These are phyloP conservation scores for Eclectus roratus DNA, from an alignment of 2,113 vertebrate species.

Conservation along the genomic window DNA sequence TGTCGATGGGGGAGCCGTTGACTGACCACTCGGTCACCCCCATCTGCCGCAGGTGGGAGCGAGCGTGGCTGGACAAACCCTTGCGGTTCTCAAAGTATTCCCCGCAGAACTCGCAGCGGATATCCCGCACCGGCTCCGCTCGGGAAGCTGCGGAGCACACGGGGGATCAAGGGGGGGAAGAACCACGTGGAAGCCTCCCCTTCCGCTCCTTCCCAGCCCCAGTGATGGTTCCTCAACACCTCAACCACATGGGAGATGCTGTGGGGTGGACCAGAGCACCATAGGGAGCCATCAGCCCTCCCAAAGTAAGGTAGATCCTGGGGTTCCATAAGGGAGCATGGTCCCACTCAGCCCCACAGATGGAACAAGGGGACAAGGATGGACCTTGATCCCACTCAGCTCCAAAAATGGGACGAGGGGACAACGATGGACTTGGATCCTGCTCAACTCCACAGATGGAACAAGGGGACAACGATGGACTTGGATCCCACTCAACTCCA, in stretches of 20 bases:
- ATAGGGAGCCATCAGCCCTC: no score
- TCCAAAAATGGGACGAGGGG: fast-evolving
- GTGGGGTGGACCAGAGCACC: neutral
- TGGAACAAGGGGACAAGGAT: no score
- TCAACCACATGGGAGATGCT: fast-evolving
- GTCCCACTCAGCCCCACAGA: neutral
- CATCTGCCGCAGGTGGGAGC: slow-evolving; percentile 94
- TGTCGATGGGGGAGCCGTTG: slow-evolving; percentile 95
- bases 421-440: neutral
- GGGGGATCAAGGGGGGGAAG: neutral
- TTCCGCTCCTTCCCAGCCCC: fast-evolving
- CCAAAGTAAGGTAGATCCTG: neutral
- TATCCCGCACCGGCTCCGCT: slow-evolving; percentile 78
- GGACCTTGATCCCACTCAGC: no score
- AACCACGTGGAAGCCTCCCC: fast-evolving
- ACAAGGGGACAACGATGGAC: neutral
- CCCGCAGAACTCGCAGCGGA: slow-evolving; percentile 93
- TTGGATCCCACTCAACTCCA: neutral
- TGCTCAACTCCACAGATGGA: fast-evolving
- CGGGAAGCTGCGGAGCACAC: slow-evolving; percentile 60
- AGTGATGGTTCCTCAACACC: fast-evolving
- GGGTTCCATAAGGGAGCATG: neutral
- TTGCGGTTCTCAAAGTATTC: slow-evolving; percentile 96
- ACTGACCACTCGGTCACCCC: slow-evolving; percentile 95
- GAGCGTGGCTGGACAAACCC: slow-evolving; percentile 92